phyloP scores from a whole-genome alignment of 2,113 vertebrate species.

The Progne subis region DNA sequence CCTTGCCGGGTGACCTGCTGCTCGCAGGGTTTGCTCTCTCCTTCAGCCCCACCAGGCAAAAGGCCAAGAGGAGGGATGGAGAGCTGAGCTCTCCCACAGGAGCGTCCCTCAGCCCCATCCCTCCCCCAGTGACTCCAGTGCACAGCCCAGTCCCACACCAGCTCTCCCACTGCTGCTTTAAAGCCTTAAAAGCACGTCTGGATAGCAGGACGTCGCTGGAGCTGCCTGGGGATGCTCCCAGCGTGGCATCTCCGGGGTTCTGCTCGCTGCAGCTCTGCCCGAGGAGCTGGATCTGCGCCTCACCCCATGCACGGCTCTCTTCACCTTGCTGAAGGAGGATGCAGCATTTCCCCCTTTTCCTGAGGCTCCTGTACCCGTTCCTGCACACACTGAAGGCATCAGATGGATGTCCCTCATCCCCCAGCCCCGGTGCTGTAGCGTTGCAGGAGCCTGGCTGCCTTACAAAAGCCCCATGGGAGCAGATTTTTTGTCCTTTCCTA shows the following conservation, averaged over 20 bases:
- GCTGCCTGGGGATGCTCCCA: background rate
- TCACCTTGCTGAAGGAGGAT: background rate
- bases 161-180: background rate
- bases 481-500: background rate
- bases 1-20: slow-evolving; percentile 11
- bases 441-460: background rate
- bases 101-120: background rate
- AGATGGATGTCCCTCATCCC: background rate
- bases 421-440: background rate
- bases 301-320: fast-evolving
- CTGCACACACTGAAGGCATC: fast-evolving
- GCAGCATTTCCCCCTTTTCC: background rate
- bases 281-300: background rate
- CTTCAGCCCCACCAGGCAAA: background rate
- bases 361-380: background rate
- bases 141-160: background rate
- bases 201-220: fast-evolving
- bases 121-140: background rate
- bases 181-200: fast-evolving
- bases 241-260: fast-evolving
- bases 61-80: background rate
- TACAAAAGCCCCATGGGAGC: background rate
- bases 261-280: background rate
- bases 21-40: background rate
- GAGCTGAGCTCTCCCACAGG: background rate